phyloP scores from a whole-genome alignment of 2,888 invertebrate species.

The Podabrus alpinus region DNA sequence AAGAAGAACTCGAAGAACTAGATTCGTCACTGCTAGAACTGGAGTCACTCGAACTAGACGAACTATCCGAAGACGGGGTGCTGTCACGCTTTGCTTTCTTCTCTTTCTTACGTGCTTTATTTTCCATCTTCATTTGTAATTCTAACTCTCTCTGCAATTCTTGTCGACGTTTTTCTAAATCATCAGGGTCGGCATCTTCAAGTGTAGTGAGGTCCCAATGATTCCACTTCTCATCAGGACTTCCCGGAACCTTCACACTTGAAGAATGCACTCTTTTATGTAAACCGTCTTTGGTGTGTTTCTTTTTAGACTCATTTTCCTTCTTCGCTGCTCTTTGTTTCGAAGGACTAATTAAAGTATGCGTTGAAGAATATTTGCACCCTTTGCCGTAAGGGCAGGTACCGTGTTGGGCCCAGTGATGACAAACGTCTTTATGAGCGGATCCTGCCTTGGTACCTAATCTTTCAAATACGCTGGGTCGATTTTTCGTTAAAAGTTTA shows the following conservation, averaged over 20 bases:
- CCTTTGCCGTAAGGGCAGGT: conserved; percentile 78
- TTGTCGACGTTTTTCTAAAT: conserved; percentile 74
- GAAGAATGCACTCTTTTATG: conserved; percentile 69
- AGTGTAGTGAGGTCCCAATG: conserved; percentile 79
- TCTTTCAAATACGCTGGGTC: conserved; percentile 83
- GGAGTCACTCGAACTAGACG: conserved; percentile 66
- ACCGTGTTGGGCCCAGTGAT: conserved; percentile 78
- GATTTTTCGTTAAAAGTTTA: conserved; percentile 63
- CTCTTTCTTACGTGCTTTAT: conserved; percentile 69
- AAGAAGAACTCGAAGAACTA: conserved; percentile 64
- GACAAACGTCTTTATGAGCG: conserved; percentile 67
- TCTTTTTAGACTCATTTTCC: conserved; percentile 60
- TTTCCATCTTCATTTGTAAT: conserved; percentile 77
- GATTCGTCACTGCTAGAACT: conserved; percentile 70
- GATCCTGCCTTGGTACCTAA: conserved; percentile 75
- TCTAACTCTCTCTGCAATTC: conserved; percentile 78
- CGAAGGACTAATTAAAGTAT: conserved; percentile 75
- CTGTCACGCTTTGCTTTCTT: conserved; percentile 70
- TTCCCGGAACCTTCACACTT: conserved; percentile 60
- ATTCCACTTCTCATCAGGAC: conserved; percentile 69
- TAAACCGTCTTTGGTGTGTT: conserved; percentile 56
- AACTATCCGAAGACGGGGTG: conserved; percentile 70
- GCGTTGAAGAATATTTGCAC: conserved; percentile 76
- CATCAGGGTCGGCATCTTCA: conserved; percentile 81
- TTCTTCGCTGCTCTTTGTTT: conserved; percentile 72